A percentile compares a stretch with the other conserved stretches of the same genome.
phyloP scores from a whole-genome alignment of 2,797 vertebrate genomes.

The Rhyacichthys aspro region DNA sequence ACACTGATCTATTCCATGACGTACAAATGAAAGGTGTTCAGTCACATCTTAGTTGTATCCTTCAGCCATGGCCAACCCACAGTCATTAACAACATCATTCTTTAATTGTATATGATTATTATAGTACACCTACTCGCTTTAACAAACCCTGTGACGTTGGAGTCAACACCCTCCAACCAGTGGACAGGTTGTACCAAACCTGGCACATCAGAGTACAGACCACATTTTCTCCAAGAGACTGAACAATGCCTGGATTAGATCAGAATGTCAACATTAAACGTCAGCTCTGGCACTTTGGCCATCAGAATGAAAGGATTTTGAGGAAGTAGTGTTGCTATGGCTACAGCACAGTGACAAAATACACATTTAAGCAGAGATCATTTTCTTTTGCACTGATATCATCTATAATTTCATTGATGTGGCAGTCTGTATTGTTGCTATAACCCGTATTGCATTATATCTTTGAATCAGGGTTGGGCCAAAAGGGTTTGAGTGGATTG shows the following conservation, averaged over 20 bases:
- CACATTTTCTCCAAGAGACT: neutral
- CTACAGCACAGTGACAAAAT: neutral
- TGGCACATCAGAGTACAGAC: neutral
- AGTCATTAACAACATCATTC: neutral
- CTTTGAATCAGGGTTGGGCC: too few relatives aligned
- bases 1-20: neutral
- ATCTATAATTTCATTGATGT: neutral
- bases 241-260: neutral
- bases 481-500: too few relatives aligned
- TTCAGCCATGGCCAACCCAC: neutral
- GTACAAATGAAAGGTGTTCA: neutral
- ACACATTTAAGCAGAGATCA: neutral
- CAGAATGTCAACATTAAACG: constrained; percentile 3
- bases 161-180: too few relatives aligned
- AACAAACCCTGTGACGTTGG: neutral
- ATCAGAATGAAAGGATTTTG: neutral
- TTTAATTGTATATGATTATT: constrained; percentile 1
- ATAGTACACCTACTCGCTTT: neutral
- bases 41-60: neutral
- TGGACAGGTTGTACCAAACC: neutral
- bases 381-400: neutral
- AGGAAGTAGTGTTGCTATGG: constrained; percentile 1
- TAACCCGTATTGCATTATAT: too few relatives aligned
- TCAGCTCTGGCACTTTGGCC: too few relatives aligned
- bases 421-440: too few relatives aligned